phyloP scores from a whole-genome alignment of 2,113 vertebrate species.

The Callaeas wilsoni region DNA sequence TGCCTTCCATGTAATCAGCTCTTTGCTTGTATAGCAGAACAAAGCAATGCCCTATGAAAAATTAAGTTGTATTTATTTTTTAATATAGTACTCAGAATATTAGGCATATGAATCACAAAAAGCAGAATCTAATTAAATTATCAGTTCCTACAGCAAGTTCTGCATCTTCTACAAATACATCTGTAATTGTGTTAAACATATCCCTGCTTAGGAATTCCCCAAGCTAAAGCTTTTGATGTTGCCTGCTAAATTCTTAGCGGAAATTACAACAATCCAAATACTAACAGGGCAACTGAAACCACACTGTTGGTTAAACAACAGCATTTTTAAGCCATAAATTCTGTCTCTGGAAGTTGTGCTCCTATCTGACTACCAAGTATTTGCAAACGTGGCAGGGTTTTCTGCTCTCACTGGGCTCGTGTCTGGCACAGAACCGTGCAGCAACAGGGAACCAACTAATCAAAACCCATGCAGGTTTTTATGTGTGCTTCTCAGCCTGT shows the following conservation, averaged over 20 bases:
- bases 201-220: conserved; percentile 10
- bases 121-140: conserved; percentile 55
- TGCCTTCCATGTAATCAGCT: conserved; percentile 18
- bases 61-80: conserved; percentile 48
- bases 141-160: conserved; percentile 29
- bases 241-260: not conserved
- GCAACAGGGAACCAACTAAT: not conserved
- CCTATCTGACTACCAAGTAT: not conserved
- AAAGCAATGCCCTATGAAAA: conserved; percentile 39
- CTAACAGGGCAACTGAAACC: not conserved
- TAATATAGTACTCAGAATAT: conserved; percentile 24
- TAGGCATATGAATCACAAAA: conserved; percentile 39
- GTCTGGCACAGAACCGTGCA: not conserved
- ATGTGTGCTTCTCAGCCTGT: not conserved
- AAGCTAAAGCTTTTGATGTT: conserved; percentile 39
- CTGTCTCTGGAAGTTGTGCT: not conserved
- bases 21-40: conserved; percentile 6
- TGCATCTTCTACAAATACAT: conserved; percentile 38
- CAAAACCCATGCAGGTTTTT: not conserved
- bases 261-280: conserved; percentile 22
- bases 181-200: conserved; percentile 47
- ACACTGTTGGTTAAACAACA: not conserved
- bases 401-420: not conserved
- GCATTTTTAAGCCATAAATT: not conserved
- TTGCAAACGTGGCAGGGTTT: not conserved